Conservation (phyloP, 2,113 vertebrate genomes). For the Chionis minor region DNA sequence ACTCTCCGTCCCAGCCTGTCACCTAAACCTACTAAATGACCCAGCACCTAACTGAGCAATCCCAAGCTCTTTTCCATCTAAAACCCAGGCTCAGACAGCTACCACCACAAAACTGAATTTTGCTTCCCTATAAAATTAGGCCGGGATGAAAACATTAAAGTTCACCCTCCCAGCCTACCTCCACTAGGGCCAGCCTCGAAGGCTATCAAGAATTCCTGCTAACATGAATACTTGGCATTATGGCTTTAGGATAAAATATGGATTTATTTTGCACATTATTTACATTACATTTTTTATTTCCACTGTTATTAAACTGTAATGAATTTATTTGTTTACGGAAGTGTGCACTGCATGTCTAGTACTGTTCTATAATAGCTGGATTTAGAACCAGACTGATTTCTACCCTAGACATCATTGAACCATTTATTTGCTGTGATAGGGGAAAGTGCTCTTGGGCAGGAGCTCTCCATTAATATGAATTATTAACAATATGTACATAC, state of each 20-base stretch:
- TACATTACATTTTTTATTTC: constrained; percentile 21
- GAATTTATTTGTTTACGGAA: constrained; percentile 46
- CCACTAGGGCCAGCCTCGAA: not conserved
- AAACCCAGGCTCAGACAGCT: not conserved
- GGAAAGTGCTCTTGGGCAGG: constrained; percentile 32
- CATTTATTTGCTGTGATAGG: constrained; percentile 49
- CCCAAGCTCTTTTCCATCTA: not conserved
- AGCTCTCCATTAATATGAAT: constrained; percentile 48
- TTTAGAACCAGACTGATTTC: constrained; percentile 13
- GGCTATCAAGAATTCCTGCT: not conserved
- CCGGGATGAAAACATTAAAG: not conserved
- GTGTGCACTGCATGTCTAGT: not conserved
- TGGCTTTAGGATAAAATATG: not conserved
- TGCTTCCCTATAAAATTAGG: not conserved
- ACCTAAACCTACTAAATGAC: not conserved
- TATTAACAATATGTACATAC: constrained; percentile 56
- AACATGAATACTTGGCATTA: not conserved
- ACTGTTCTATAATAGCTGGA: constrained; percentile 2
- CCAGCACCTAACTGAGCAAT: not conserved
- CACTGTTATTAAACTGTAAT: constrained; percentile 8
- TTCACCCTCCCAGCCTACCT: not conserved
- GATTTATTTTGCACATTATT: constrained; percentile 1
- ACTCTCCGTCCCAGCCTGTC: not conserved
- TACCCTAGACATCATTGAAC: constrained; percentile 37
- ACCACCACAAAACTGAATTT: not conserved